phyloP scores from a whole-genome alignment of 2,888 invertebrate genomes.

The Aelia acuminata region DNA sequence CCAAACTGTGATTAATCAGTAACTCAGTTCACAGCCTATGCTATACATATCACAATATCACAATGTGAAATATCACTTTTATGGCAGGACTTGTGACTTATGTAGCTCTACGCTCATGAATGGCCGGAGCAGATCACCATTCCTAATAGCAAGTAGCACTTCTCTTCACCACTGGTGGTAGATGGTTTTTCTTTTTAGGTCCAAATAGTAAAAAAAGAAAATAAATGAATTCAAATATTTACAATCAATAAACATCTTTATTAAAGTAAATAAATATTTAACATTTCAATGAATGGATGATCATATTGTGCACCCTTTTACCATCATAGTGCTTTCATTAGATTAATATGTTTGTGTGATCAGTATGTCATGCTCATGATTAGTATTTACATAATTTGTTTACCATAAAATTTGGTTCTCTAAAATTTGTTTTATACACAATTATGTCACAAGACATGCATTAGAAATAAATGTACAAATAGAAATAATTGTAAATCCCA shows the following conservation, averaged over 20 bases:
- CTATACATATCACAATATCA: slow-evolving; percentile 25
- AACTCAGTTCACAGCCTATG: background rate
- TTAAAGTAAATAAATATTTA: background rate
- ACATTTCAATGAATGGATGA: background rate
- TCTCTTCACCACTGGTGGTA: background rate
- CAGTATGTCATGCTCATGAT: slow-evolving; percentile 33
- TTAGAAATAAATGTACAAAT: slow-evolving; percentile 9
- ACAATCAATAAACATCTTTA: slow-evolving; percentile 36
- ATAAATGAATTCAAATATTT: slow-evolving; percentile 26
- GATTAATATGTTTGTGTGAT: slow-evolving; percentile 30
- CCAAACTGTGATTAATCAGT: background rate
- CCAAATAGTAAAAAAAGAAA: slow-evolving; percentile 32
- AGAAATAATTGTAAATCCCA: slow-evolving; percentile 13
- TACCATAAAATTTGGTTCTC: background rate
- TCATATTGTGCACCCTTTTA: slow-evolving; percentile 25
- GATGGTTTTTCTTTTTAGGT: slow-evolving; percentile 12
- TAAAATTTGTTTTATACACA: background rate
- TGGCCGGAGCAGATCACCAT: slow-evolving; percentile 26
- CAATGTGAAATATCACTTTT: slow-evolving; percentile 42
- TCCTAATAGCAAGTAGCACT: slow-evolving; percentile 21
- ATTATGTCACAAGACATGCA: slow-evolving; percentile 21
- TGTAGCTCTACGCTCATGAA: background rate
- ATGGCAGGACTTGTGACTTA: slow-evolving; percentile 28
- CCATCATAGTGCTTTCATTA: slow-evolving; percentile 37
- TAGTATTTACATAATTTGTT: slow-evolving; percentile 23